phyloP scores from a whole-genome alignment of 2,797 vertebrate genomes.

The Molossus alvarezi region DNA sequence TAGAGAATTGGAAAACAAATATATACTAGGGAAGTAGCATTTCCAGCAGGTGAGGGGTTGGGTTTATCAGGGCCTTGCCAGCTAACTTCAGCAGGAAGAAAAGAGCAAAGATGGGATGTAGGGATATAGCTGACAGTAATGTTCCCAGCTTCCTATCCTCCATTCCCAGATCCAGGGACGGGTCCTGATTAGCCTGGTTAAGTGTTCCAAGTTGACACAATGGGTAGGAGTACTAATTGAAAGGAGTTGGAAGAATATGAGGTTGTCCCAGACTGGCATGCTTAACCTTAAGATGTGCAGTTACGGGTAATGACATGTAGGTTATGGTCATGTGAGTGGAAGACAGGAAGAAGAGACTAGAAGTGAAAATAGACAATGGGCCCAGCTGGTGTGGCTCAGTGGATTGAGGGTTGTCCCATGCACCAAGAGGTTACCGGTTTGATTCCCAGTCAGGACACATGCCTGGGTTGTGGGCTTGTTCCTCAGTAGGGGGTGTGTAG shows the following conservation, averaged over 20 bases:
- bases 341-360: not conserved
- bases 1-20: not conserved
- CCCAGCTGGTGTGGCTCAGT: not conserved
- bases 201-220: not conserved
- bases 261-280: not conserved
- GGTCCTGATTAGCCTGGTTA: not conserved
- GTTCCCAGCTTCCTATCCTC: not conserved
- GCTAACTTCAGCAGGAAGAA: not conserved
- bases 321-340: not conserved
- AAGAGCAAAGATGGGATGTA: not conserved
- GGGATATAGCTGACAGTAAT: not conserved
- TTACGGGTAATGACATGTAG: not conserved
- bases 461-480: no score
- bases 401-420: no score
- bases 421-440: no score
- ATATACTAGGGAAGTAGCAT: not conserved
- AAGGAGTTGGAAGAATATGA: not conserved
- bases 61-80: not conserved
- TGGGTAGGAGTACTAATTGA: not conserved
- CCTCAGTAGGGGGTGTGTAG: no score
- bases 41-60: not conserved
- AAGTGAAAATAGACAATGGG: not conserved
- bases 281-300: not conserved
- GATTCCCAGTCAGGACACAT: no score
- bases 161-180: not conserved